A percentile compares a stretch with the other conserved stretches of the same genome.
phyloP scores from a whole-genome alignment of 2,113 vertebrate genomes.

The Ursus arctos region DNA sequence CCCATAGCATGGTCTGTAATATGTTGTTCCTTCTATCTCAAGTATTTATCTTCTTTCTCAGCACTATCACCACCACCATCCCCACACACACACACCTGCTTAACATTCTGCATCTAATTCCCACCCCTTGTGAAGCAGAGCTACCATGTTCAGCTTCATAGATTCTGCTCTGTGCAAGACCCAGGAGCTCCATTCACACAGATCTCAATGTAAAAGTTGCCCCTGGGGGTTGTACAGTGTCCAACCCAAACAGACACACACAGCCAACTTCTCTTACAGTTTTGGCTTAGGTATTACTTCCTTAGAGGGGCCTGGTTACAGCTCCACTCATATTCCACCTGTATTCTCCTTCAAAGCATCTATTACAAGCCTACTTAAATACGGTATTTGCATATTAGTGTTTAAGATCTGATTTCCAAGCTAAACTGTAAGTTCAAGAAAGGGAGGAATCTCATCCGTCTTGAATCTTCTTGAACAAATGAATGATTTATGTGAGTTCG shows the following conservation, averaged over 20 bases:
- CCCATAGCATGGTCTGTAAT: not conserved
- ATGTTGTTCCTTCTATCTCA: not conserved
- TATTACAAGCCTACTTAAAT: not conserved
- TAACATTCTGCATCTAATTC: not conserved
- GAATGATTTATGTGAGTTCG: not conserved
- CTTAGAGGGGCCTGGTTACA: not conserved
- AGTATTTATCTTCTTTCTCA: not conserved
- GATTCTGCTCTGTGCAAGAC: not conserved
- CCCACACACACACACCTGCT: not conserved
- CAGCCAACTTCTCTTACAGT: not conserved
- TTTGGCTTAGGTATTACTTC: not conserved
- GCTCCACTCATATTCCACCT: not conserved
- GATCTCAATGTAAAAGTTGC: not conserved
- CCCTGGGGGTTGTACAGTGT: not conserved
- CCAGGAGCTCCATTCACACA: not conserved
- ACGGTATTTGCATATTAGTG: not conserved
- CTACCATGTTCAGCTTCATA: not conserved
- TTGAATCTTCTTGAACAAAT: slow-evolving; percentile 29
- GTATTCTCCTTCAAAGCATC: not conserved
- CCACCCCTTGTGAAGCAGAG: not conserved
- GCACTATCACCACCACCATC: no score
- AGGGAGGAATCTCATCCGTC: not conserved
- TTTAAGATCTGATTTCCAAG: not conserved
- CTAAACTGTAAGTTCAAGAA: not conserved
- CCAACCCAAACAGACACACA: not conserved